Conservation (phyloP, 1,140 invertebrate genomes). For the Diorhabda elongata region DNA sequence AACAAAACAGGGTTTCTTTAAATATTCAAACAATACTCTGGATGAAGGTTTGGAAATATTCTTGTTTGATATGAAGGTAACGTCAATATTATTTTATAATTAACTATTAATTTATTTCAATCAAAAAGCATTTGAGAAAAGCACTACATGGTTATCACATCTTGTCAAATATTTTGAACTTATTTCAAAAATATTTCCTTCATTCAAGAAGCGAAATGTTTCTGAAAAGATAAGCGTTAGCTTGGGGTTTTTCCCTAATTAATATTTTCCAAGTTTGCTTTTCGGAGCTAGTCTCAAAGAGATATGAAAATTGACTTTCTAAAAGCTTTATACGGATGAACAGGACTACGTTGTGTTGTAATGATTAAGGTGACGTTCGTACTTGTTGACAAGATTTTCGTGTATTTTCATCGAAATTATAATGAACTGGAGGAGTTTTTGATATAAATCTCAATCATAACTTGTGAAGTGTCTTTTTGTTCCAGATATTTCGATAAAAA, state of each 20-base stretch:
- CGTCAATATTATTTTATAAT: too few relatives aligned
- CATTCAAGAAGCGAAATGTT: background rate
- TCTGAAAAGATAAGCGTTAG: background rate
- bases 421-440: too few relatives aligned
- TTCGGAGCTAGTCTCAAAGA: conserved; percentile 9
- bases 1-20: too few relatives aligned
- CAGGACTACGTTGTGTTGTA: conserved; percentile 2
- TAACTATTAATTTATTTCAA: too few relatives aligned
- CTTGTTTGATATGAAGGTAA: too few relatives aligned
- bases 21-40: too few relatives aligned
- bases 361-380: conserved; percentile 2
- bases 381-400: background rate
- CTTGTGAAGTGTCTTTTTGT: too few relatives aligned
- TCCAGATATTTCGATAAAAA: too few relatives aligned
- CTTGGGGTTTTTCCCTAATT: conserved; percentile 4
- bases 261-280: conserved; percentile 6
- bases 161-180: conserved; percentile 2
- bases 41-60: too few relatives aligned
- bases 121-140: too few relatives aligned
- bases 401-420: too few relatives aligned
- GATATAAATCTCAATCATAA: too few relatives aligned
- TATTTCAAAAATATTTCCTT: background rate
- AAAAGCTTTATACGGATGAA: background rate
- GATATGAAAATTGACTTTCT: conserved; percentile 8
- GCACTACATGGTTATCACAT: conserved; percentile 1